phyloP scores from a whole-genome alignment of 2,113 vertebrate genomes.

The Gasterosteus nipponicus region DNA sequence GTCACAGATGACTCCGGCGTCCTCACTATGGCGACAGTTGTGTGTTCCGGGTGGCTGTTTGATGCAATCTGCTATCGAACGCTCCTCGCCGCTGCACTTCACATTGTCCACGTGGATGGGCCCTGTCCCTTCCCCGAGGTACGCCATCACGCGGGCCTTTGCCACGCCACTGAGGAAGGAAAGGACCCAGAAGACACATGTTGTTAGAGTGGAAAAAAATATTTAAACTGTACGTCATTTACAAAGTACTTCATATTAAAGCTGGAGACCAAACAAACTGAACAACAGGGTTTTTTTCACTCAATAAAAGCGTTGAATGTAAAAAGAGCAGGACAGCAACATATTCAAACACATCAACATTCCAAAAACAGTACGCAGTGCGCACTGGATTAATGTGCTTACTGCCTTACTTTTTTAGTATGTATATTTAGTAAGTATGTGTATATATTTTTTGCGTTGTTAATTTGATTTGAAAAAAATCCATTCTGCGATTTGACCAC shows the following conservation, averaged over 20 bases:
- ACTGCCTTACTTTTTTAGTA: not conserved
- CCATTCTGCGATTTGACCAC: not conserved
- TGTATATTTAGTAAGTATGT: not conserved
- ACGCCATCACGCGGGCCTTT: slow-evolving; percentile 93
- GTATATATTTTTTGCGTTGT: too few species aligned
- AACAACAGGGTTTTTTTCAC: not conserved
- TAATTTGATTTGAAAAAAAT: not conserved
- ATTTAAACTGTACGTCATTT: not conserved
- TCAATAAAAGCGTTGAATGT: not conserved
- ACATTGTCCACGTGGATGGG: slow-evolving; percentile 94
- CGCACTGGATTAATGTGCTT: not conserved
- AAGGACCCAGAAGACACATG: not conserved
- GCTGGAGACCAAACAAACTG: not conserved
- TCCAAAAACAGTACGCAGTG: not conserved
- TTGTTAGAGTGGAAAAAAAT: not conserved
- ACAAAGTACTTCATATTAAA: not conserved
- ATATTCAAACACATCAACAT: not conserved
- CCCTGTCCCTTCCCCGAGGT: slow-evolving; percentile 94
- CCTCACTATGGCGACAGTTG: slow-evolving; percentile 97
- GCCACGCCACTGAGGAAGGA: slow-evolving; percentile 83
- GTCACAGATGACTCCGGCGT: slow-evolving; percentile 95
- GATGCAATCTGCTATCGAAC: slow-evolving; percentile 89
- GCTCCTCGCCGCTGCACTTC: slow-evolving; percentile 89
- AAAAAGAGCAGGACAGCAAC: too few species aligned
- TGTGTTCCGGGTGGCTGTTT: slow-evolving; percentile 90